Percentiles rank a stretch among this genome's conserved stretches.
These are phyloP conservation scores for Pseudobourletiella spinata DNA, from an alignment of 1,140 invertebrate species.

Conservation along the genomic window DNA sequence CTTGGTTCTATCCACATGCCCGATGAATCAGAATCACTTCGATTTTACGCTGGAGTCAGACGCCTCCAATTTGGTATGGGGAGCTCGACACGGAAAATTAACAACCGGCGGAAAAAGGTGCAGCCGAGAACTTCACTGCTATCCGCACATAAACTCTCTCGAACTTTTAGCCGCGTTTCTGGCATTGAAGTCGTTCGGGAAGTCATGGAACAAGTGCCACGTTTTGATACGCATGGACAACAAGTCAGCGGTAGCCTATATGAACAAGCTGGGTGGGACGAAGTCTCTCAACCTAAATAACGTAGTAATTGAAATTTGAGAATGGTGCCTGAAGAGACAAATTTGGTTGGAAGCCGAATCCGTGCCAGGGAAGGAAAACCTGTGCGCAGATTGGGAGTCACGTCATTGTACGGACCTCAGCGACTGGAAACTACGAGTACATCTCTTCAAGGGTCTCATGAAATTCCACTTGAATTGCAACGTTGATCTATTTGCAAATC, in stretches of 20 bases:
- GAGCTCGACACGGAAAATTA: background rate
- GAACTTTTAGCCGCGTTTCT: conserved; percentile 12
- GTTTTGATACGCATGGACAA: background rate
- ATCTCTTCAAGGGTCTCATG: background rate
- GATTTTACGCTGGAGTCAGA: background rate
- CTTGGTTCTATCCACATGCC: background rate
- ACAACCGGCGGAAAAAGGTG: background rate
- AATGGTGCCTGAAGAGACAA: background rate
- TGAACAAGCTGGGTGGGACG: conserved; percentile 9
- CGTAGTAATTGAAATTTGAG: conserved; percentile 1
- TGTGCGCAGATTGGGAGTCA: conserved; percentile 4
- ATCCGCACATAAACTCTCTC: conserved; percentile 17
- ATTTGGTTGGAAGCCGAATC: background rate
- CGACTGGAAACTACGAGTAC: background rate
- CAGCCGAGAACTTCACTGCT: background rate
- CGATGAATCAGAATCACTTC: background rate
- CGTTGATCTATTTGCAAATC: conserved; percentile 18
- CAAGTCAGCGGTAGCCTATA: conserved; percentile 7
- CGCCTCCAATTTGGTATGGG: background rate
- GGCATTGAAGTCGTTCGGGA: background rate
- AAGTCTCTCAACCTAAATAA: background rate
- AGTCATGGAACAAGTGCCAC: background rate
- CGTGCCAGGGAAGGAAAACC: background rate
- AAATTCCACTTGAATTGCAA: background rate
- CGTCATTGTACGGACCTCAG: background rate